Conservation (phyloP, 2,888 invertebrate genomes). For the Brachyopa scutellaris region DNA sequence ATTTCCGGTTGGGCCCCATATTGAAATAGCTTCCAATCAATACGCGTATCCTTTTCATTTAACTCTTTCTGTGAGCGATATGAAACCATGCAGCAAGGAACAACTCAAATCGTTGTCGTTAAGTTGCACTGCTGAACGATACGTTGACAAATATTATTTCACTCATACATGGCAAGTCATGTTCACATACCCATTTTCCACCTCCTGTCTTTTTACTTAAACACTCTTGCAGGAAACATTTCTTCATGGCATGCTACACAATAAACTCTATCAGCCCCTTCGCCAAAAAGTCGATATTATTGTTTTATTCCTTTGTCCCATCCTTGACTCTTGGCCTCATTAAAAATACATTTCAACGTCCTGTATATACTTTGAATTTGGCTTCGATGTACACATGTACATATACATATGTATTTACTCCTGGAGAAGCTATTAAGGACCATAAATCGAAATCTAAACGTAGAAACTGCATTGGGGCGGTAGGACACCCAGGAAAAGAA, state of each 20-base stretch:
- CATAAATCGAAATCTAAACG: constrained; percentile 65
- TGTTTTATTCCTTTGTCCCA: constrained; percentile 54
- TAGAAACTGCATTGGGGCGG: constrained; percentile 21
- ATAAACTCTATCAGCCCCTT: not conserved
- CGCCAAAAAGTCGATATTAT: constrained; percentile 46
- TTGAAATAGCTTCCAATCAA: too few relatives aligned
- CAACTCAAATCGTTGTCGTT: too few relatives aligned
- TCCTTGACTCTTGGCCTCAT: constrained; percentile 62
- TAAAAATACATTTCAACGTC: constrained; percentile 57
- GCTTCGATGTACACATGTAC: constrained; percentile 24
- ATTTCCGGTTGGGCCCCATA: too few relatives aligned
- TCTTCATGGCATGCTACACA: constrained; percentile 14
- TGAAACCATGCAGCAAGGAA: too few relatives aligned
- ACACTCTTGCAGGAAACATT: constrained; percentile 9
- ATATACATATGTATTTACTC: too few relatives aligned
- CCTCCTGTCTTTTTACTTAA: too few relatives aligned
- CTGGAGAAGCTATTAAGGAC: constrained; percentile 25
- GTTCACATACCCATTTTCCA: too few relatives aligned
- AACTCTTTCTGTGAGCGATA: too few relatives aligned
- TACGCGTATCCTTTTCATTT: too few relatives aligned
- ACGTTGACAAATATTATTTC: too few relatives aligned
- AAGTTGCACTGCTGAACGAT: too few relatives aligned
- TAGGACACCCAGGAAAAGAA: constrained; percentile 17
- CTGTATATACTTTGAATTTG: constrained; percentile 34
- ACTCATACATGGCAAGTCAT: too few relatives aligned